Percentiles rank a stretch among this genome's conserved stretches.
Conservation (phyloP, 1,140 invertebrate genomes). For the Bombus affinis region DNA sequence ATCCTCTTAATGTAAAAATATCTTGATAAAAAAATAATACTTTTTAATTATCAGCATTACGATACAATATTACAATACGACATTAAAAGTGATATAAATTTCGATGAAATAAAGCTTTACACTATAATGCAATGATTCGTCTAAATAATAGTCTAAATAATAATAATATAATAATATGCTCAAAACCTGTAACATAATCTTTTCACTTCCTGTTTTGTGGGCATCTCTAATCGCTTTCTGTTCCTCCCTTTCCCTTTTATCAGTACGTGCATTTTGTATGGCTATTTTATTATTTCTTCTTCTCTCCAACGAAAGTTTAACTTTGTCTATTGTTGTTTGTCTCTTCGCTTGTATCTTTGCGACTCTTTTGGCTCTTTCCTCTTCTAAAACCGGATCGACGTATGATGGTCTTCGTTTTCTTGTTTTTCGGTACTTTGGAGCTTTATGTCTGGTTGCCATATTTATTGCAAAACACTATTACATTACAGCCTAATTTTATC, state of each 20-base stretch:
- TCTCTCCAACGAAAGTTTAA: slow-evolving; percentile 55
- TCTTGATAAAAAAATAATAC: too few species aligned
- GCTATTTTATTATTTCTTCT: slow-evolving; percentile 56
- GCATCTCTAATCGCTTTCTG: slow-evolving; percentile 47
- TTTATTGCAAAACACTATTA: neutral
- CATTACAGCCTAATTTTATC: neutral
- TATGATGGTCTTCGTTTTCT: slow-evolving; percentile 14
- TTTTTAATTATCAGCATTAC: too few species aligned
- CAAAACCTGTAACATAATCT: slow-evolving; percentile 62
- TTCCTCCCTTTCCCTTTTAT: slow-evolving; percentile 48
- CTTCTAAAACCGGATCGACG: slow-evolving; percentile 37
- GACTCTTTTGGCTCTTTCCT: slow-evolving; percentile 55
- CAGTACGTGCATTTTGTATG: slow-evolving; percentile 52
- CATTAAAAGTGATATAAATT: neutral
- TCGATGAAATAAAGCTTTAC: neutral
- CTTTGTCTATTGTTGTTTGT: slow-evolving; percentile 58
- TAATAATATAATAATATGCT: neutral
- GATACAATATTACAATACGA: too few species aligned
- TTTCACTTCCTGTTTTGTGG: slow-evolving; percentile 52
- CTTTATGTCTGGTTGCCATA: slow-evolving; percentile 72
- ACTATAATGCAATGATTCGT: neutral
- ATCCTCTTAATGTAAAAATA: too few species aligned
- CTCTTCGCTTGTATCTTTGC: slow-evolving; percentile 58
- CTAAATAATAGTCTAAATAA: neutral
- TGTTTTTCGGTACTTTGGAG: neutral